Conservation (phyloP, 2,113 vertebrate genomes). For the Pan troglodytes region NHGRI_mPanTro3-v2.1_pri NC_072401.2:75114501-75115000, state of each 20-base stretch:
- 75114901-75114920: neutral
- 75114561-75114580: neutral
- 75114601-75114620: neutral
- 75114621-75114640: neutral
- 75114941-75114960: neutral
- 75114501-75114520: neutral
- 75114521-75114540: neutral
- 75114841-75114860: neutral
- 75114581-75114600: neutral
- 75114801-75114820: neutral
- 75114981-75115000: neutral
- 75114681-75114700: neutral
- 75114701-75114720: neutral
- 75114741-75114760: neutral
- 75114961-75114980: neutral
- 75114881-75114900: neutral
- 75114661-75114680: too few species aligned
- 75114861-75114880: neutral
- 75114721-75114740: neutral
- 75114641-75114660: neutral
- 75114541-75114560: neutral
- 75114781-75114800: neutral
- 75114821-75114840: neutral
- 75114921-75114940: too few species aligned
- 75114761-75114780: neutral